Evolutionary conservation across 2,113 vertebrate species (phyloP).

Genomic region (Gallinago jamesoni): DNA sequence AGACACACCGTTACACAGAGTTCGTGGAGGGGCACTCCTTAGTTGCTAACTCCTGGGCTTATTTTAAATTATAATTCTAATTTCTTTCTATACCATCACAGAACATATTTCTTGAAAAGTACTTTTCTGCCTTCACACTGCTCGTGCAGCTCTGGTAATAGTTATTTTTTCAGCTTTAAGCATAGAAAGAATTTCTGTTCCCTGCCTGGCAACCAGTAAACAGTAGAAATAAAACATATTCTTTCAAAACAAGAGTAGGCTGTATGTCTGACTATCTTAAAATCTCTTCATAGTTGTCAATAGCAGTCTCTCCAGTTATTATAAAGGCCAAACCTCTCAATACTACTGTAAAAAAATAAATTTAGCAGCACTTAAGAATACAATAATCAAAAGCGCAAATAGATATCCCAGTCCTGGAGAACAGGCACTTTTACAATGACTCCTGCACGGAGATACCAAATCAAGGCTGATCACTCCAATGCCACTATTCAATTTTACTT

Average conservation of each 20-base stretch:
- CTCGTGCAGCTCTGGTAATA: neutral
- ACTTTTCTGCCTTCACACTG: neutral
- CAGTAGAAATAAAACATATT: neutral
- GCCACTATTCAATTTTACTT: neutral
- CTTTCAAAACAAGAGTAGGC: neutral
- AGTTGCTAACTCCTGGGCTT: neutral
- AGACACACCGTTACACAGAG: neutral
- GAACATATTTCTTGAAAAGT: neutral
- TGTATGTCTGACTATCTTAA: neutral
- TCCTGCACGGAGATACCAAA: neutral
- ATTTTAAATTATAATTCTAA: neutral
- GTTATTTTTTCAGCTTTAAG: neutral
- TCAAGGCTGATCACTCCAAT: neutral
- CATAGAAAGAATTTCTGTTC: neutral
- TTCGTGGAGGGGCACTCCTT: neutral
- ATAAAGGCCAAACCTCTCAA: neutral
- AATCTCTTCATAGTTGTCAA: neutral
- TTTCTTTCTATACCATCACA: neutral
- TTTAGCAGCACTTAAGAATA: neutral
- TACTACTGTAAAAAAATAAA: neutral
- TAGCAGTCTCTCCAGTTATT: neutral
- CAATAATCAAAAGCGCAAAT: neutral
- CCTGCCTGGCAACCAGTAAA: neutral
- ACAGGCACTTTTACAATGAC: neutral
- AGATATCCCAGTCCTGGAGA: neutral